phyloP scores from a whole-genome alignment of 2,113 vertebrate genomes.

The Sinocyclocheilus anshuiensis region DNA sequence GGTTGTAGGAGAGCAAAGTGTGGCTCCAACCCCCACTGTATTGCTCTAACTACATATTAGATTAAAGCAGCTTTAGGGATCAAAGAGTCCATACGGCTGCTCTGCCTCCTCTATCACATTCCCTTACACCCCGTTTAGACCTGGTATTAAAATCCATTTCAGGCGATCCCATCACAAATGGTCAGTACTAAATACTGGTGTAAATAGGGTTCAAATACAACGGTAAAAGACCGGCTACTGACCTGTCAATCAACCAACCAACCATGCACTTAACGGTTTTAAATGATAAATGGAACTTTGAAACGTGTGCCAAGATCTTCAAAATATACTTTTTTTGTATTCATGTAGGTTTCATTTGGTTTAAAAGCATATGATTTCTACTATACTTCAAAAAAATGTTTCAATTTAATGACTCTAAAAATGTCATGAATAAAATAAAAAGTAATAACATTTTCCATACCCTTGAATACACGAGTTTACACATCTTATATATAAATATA shows the following conservation, averaged over 20 bases:
- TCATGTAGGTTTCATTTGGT: not conserved
- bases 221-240: not conserved
- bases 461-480: not conserved
- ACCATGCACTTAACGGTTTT: not conserved
- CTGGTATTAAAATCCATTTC: not conserved
- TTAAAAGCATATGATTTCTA: not conserved
- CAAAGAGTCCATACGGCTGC: slow-evolving; percentile 48
- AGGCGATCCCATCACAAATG: not conserved
- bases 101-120: slow-evolving; percentile 13
- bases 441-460: not conserved
- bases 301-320: not conserved
- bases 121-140: not conserved
- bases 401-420: not conserved
- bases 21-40: slow-evolving; percentile 15
- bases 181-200: not conserved
- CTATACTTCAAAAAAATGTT: not conserved
- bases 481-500: no score
- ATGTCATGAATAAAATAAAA: not conserved
- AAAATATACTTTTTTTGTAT: not conserved
- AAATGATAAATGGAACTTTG: no score
- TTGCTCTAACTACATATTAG: slow-evolving; percentile 34
- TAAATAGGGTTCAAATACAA: not conserved
- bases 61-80: slow-evolving; percentile 42
- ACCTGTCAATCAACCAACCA: not conserved
- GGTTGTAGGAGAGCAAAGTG: slow-evolving; percentile 32